Evolutionary conservation across 1,140 invertebrate species (phyloP), one percentile per base, ranked within the genome.

Genomic region (Cyclina sinensis): DNA sequence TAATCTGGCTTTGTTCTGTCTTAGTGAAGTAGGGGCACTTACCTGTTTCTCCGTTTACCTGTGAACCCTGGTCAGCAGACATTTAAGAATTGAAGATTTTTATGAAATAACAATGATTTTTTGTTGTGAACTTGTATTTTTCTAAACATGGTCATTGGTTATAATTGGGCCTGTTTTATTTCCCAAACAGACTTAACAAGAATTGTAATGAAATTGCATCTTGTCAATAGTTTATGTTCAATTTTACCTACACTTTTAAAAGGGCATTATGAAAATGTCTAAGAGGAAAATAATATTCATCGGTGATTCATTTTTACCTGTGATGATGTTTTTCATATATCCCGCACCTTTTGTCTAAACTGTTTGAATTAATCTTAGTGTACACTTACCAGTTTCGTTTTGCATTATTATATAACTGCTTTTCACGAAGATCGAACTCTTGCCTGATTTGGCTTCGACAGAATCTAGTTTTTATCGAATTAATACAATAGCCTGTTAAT

Each of bases 401-500:
- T 91, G 86, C 76, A 90, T 89, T 65, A 92, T 81, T 88, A 91
- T 91, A 89, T 91, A 88, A 91, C 84, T 81, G 86, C 82, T 88
- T 91, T 92, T 92, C 91, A 90, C 91, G 90, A 86, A 89, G 89
- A 89, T 90, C 86, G 86, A 88, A 91, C 87, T 92, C 92, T 93
- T 91, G 93, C 90, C 92, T 51, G 65, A 91, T 90, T 91, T 92
- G 91, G 91, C 91, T 90, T 91, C 92, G 87, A 91, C 88, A 89
- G 93, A 93, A 94, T 94, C 93, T 94, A 94, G 91, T 94, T 90
- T 89, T 91, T 93, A 93, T 94, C 92, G 90, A 91, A 92, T 91
- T 93, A 94, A 94, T 92, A 92, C 93, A 94, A 94, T 91, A 92
- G 78, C 94, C 94, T 92, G 93, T 93, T 94, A 92, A 92, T 93